Percentiles rank a stretch among this genome's conserved stretches.
Conservation (phyloP, 2,797 vertebrate species). For the Gastrophryne carolinensis region DNA sequence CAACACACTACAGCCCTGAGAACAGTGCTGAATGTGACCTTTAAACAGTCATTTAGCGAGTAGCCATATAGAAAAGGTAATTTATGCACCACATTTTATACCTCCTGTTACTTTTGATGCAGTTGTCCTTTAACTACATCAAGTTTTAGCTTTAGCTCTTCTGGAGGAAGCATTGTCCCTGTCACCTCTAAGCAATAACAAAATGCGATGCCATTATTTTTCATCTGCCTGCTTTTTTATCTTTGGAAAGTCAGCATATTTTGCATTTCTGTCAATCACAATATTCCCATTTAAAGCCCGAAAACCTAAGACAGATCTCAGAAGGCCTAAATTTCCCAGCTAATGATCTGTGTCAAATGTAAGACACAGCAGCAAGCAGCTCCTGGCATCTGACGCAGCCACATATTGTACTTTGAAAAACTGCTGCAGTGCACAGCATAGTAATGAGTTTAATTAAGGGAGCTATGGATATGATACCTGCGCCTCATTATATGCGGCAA, state of each 20-base stretch:
- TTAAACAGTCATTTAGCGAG: too few species aligned
- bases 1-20: too few species aligned
- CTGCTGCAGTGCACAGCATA: constrained; percentile 46
- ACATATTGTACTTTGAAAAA: constrained; percentile 43
- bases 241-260: constrained; percentile 18
- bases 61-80: too few species aligned
- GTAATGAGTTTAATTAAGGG: constrained; percentile 44
- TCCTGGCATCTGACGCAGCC: constrained; percentile 45
- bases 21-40: too few species aligned
- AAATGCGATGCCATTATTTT: background rate
- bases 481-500: constrained; percentile 10
- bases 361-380: constrained; percentile 42
- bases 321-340: constrained; percentile 44
- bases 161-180: background rate
- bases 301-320: constrained; percentile 43
- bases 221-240: background rate
- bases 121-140: background rate
- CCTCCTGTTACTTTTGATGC: background rate
- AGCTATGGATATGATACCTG: constrained; percentile 27
- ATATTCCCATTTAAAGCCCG: constrained; percentile 26
- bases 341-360: constrained; percentile 51
- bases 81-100: too few species aligned
- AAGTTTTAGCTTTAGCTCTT: background rate
- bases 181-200: background rate
- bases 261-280: constrained; percentile 41